Conservation (phyloP, 2,797 vertebrate genomes). For the Dendrocincla tyrannina region DNA sequence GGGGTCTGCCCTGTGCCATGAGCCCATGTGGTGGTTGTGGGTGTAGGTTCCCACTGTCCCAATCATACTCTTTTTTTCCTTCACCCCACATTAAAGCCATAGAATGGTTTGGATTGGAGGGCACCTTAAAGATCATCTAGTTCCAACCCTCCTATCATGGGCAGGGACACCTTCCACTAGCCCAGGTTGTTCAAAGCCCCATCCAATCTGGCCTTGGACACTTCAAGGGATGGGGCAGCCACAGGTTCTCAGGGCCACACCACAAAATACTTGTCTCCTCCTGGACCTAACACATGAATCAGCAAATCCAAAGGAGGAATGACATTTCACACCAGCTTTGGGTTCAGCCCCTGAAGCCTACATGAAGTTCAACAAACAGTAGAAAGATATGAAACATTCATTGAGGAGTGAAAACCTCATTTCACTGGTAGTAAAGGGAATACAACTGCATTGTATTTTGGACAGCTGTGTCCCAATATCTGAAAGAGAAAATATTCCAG, state of each 20-base stretch:
- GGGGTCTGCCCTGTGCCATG: accelerated
- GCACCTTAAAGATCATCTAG: accelerated
- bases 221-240: neutral
- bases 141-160: neutral
- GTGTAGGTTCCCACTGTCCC: no score
- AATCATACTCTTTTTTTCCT: accelerated
- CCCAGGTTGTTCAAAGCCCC: neutral
- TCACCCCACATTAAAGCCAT: neutral
- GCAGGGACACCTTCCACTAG: neutral
- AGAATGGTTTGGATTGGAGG: neutral
- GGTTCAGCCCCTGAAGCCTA: neutral
- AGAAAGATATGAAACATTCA: neutral
- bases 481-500: neutral
- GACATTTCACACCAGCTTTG: neutral
- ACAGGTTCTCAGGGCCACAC: neutral
- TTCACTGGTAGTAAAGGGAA: neutral
- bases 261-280: neutral
- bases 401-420: neutral
- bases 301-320: neutral
- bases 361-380: neutral
- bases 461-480: neutral
- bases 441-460: neutral
- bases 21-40: neutral
- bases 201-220: accelerated
- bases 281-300: neutral